These are phyloP conservation scores for Rhinolophus ferrumequinum DNA, from an alignment of 2,113 vertebrate species.

Conservation along the genomic window DNA sequence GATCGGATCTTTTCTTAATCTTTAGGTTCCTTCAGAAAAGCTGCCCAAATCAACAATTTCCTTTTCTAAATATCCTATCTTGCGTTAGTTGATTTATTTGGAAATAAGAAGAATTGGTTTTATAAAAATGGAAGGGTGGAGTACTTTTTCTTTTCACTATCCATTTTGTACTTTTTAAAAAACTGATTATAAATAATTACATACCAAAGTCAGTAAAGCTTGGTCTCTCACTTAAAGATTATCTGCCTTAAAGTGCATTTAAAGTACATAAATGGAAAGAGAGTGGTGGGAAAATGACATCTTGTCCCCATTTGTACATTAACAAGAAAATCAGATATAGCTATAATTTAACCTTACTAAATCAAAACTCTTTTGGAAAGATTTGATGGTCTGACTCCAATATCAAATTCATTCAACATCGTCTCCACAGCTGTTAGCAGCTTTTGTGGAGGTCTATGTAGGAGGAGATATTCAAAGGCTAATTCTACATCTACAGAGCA, in stretches of 20 bases:
- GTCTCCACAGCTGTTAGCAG: constrained; percentile 41
- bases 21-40: neutral
- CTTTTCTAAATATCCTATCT: neutral
- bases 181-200: constrained; percentile 50
- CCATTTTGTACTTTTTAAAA: constrained; percentile 43
- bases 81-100: constrained; percentile 26
- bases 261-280: constrained; percentile 56
- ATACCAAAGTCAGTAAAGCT: constrained; percentile 29
- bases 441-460: constrained; percentile 11
- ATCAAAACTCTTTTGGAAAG: constrained; percentile 61
- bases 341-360: constrained; percentile 68
- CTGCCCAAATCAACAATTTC: constrained; percentile 19
- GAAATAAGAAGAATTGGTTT: constrained; percentile 48
- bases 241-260: constrained; percentile 56
- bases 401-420: constrained; percentile 16
- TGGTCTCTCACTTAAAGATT: constrained; percentile 37
- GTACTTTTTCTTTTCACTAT: constrained; percentile 43
- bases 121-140: neutral
- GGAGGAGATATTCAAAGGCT: constrained; percentile 20
- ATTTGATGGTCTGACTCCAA: constrained; percentile 45
- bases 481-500: neutral
- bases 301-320: constrained; percentile 60
- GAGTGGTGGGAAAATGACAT: constrained; percentile 64
- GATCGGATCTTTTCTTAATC: neutral
- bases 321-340: constrained; percentile 64